phyloP scores from a whole-genome alignment of 1,140 invertebrate genomes.

The Cataglyphis hispanica region DNA sequence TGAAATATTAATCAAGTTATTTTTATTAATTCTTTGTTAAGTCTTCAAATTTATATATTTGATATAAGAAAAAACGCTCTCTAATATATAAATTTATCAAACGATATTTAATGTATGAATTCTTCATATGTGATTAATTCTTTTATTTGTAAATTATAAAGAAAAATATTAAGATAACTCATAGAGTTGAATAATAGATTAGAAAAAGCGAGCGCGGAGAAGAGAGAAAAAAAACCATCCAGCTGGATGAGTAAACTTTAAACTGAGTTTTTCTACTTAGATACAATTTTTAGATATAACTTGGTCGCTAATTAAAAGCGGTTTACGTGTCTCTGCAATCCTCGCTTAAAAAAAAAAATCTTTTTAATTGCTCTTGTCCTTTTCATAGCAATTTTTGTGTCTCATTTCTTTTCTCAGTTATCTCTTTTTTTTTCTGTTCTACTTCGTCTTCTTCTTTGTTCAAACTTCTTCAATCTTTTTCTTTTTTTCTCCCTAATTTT shows the following conservation, averaged over 20 bases:
- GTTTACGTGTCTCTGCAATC: slow-evolving; percentile 80
- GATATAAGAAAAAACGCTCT: neutral
- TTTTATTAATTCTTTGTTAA: neutral
- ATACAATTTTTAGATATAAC: slow-evolving; percentile 57
- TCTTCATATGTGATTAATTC: neutral
- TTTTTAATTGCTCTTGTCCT: slow-evolving; percentile 76
- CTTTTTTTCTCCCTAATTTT: slow-evolving; percentile 32
- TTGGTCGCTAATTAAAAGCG: slow-evolving; percentile 80
- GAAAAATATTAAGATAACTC: slow-evolving; percentile 12
- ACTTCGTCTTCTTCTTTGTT: neutral
- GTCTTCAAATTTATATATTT: neutral
- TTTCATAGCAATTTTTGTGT: neutral
- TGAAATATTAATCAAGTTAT: neutral
- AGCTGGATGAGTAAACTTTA: slow-evolving; percentile 74
- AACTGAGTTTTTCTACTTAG: slow-evolving; percentile 73
- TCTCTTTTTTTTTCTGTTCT: slow-evolving; percentile 50
- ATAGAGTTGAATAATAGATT: neutral
- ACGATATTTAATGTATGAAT: neutral
- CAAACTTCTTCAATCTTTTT: neutral
- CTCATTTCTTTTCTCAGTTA: neutral
- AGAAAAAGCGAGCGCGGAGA: slow-evolving; percentile 12
- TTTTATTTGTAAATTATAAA: neutral
- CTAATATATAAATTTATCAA: too few species aligned
- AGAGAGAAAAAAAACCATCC: neutral
- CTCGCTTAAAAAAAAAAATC: slow-evolving; percentile 82